Conservation (phyloP, 35 echinoderm and acorn worm genomes). For the Holothuria glaberrima region DNA sequence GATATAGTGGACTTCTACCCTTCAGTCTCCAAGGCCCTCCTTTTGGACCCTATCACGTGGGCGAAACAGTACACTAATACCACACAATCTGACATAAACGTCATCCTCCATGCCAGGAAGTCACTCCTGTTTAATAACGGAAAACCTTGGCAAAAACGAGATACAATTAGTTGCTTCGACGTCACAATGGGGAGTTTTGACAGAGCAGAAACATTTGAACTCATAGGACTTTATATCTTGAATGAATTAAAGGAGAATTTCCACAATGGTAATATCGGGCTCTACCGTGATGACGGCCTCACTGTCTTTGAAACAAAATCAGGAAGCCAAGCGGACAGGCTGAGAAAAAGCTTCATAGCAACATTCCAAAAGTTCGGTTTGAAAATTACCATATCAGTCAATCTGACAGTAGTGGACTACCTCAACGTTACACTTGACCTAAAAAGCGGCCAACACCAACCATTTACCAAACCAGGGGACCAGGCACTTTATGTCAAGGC, state of each 20-base stretch:
- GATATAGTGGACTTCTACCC: no score
- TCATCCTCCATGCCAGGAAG: not conserved
- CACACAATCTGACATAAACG: not conserved
- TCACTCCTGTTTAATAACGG: not conserved
- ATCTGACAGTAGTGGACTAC: conserved; percentile 24
- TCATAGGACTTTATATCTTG: not conserved
- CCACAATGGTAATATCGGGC: not conserved
- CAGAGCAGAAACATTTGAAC: not conserved
- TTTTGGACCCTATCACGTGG: no score
- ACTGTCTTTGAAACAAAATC: not conserved
- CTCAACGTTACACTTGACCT: conserved; percentile 1
- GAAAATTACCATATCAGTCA: conserved; percentile 8
- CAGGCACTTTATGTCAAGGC: not conserved
- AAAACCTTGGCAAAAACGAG: conserved; percentile 1
- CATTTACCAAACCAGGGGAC: conserved; percentile 1
- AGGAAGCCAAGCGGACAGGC: conserved; percentile 4
- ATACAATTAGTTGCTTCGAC: not conserved
- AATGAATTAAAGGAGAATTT: not conserved
- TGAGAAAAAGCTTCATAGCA: not conserved
- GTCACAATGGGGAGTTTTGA: conserved; percentile 3
- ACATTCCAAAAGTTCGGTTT: not conserved
- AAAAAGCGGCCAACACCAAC: not conserved
- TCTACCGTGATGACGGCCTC: conserved; percentile 3
- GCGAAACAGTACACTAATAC: no score
- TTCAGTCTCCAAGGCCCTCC: no score